A percentile compares a stretch with the other conserved stretches of the same genome.
These are phyloP conservation scores for Dicrurus megarhynchus DNA, from an alignment of 2,113 vertebrate genomes.

Conservation along the genomic window DNA sequence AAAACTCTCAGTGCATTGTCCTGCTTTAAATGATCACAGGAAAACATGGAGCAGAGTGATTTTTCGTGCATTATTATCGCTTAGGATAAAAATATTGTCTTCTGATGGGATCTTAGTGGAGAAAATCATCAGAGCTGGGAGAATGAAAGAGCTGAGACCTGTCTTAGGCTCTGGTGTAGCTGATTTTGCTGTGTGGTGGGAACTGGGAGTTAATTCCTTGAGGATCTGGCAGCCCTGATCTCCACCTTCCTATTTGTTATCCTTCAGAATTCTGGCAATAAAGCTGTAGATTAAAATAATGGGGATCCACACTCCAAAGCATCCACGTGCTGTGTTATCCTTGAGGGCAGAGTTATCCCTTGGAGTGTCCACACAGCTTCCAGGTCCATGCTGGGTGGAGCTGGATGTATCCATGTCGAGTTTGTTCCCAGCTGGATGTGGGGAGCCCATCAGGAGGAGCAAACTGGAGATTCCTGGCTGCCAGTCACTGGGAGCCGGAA, in stretches of 20 bases:
- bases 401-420: neutral
- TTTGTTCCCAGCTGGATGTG: neutral
- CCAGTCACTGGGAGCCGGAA: neutral
- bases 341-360: neutral
- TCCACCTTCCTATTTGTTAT: neutral
- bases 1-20: neutral
- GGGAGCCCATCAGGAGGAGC: neutral
- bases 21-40: neutral
- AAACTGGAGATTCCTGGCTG: neutral
- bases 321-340: neutral
- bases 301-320: neutral
- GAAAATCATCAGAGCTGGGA: neutral
- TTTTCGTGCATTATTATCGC: neutral
- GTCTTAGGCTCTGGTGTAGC: neutral
- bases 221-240: neutral
- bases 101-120: conserved; percentile 31
- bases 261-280: neutral
- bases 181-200: neutral
- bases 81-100: neutral
- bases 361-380: neutral
- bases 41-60: neutral
- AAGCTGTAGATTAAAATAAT: neutral
- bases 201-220: neutral
- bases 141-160: neutral
- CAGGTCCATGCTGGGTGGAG: neutral